Evolutionary conservation across 1,140 invertebrate genomes (phyloP), one percentile per base, ranked within the genome.

Genomic region (Drosophila virilis): DNA sequence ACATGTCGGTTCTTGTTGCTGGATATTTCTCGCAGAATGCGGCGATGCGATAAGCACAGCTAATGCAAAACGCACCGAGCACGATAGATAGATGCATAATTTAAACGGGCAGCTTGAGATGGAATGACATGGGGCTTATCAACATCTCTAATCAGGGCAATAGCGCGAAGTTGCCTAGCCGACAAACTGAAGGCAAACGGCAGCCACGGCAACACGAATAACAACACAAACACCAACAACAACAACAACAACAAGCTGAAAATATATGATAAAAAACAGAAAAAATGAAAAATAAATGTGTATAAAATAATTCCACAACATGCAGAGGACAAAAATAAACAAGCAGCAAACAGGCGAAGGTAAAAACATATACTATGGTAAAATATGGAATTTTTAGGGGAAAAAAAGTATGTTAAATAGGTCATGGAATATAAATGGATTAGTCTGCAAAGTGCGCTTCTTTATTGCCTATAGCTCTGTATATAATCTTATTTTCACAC

Each of bases 301-400:
- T 77, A 89, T 80, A 83, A 83, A 88, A 88, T 89, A 88, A 88
- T 88, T 88, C 69, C 73, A 62, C 67, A 89, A 83, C 77, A 74
- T 73, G 67, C 75, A 74, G 76, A 80, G 59, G 65, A 74, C 50
- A 77, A 83, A 89, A 83, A 88, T 88, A 88, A 88, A 83, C 83
- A 88, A 80, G 69, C 73, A 51, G 38, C 58, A 33, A 61, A 51
- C 67, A 51, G 71, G 70, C 68, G 66, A 85, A 85, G 75, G 78
- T 88, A 69, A 35, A 59, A 54, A 43, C 50, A 50, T 35, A 40
- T 58, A 86, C 82, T 65, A 43, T 86, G 82, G 82, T 1, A 8
- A 8, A 10, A 4, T 54, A 13, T 10, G 2, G 0, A 6, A 35
- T 4, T 35, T 46, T 1, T n/a, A 9, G 0, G 7, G 8, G 28